Conservation (phyloP, 2,888 invertebrate genomes). For the Odontocolon sp. region DNA sequence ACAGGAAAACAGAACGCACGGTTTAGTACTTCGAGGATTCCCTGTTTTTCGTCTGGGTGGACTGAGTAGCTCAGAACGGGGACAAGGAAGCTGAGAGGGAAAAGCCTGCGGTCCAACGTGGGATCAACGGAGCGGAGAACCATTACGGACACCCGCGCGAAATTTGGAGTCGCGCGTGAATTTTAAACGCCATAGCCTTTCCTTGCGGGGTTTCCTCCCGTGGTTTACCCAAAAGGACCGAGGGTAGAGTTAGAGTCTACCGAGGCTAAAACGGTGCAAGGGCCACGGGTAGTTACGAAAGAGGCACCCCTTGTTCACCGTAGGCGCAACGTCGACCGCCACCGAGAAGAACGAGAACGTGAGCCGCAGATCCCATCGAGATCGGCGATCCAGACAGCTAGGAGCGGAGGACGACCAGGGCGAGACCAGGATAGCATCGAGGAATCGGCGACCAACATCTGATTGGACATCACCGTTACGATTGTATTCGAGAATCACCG, state of each 20-base stretch:
- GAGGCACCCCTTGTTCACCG: neutral
- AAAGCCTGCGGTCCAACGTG: neutral
- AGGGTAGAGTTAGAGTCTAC: neutral
- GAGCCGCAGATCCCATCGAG: too few species aligned
- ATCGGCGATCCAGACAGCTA: neutral
- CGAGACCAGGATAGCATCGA: neutral
- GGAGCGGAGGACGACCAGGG: neutral
- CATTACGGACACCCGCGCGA: too few species aligned
- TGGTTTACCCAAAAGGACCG: neutral
- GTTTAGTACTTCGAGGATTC: neutral
- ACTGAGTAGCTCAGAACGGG: neutral
- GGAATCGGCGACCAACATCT: too few species aligned
- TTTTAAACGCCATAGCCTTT: constrained; percentile 1
- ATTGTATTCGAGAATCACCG: too few species aligned
- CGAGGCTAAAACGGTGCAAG: constrained; percentile 1
- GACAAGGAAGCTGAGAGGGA: neutral
- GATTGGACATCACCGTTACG: too few species aligned
- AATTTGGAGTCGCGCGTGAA: too few species aligned
- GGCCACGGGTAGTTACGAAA: neutral
- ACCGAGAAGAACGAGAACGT: neutral
- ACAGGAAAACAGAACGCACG: neutral
- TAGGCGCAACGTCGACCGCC: neutral
- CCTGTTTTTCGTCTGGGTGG: neutral
- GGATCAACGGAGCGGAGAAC: neutral
- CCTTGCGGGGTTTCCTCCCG: neutral